phyloP scores from a whole-genome alignment of 1,140 invertebrate species.

The Olivierus martensii region DNA sequence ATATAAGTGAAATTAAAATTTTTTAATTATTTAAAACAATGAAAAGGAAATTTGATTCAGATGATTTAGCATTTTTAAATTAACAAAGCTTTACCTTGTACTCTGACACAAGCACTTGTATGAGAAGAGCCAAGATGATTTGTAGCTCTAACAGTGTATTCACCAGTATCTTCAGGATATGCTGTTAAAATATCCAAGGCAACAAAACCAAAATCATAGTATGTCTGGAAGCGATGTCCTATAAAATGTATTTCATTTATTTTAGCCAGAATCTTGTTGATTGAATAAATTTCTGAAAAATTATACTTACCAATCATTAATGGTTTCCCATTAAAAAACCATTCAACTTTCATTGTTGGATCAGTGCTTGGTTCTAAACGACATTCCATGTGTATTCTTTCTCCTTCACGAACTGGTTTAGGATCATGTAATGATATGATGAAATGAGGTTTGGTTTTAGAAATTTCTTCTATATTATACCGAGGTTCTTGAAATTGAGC shows the following conservation, averaged over 20 bases:
- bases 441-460: conserved; percentile 83
- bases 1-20: conserved; percentile 17
- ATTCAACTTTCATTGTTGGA: conserved; percentile 75
- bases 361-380: conserved; percentile 76
- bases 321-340: conserved; percentile 44
- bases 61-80: no score
- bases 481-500: conserved; percentile 70
- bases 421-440: conserved; percentile 58
- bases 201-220: conserved; percentile 90
- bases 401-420: conserved; percentile 67
- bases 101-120: conserved; percentile 67
- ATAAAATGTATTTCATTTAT: conserved; percentile 28
- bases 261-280: no score
- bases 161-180: conserved; percentile 67
- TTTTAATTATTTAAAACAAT: no score
- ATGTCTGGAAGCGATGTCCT: conserved; percentile 64
- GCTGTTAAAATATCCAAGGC: conserved; percentile 74
- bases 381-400: conserved; percentile 56
- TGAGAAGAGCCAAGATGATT: conserved; percentile 85
- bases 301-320: conserved; percentile 35
- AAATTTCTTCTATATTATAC: conserved; percentile 81
- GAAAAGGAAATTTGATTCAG: no score
- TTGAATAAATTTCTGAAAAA: no score
- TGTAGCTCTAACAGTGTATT: conserved; percentile 80
- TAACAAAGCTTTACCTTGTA: no score